Base-by-base conservation (phyloP, 2,113 vertebrate species). In the Bufo gargarizans region DNA sequence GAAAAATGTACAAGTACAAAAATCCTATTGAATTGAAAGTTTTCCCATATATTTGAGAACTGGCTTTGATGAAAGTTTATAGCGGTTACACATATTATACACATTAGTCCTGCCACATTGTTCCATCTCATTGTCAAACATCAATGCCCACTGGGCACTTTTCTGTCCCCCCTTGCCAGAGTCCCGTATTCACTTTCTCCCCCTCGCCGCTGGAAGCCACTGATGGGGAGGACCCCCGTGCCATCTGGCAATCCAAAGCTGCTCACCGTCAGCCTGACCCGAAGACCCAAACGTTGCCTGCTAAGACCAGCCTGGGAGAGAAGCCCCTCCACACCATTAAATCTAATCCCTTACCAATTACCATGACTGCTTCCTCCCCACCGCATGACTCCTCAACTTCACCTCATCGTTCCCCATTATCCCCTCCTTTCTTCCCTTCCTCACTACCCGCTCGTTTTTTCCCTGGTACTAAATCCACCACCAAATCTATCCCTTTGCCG, bases 121-220 rank as follows among this genome's bases (percentile, higher is more conserved):
- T 49, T 88, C 84, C 90, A 91, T 91, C 90, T 91, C 90, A 91
- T 86, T 86, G 90, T 89, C 87, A 78, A 90, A 78, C 86, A 92
- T 94, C 92, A 93, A 93, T 93, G 91, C 93, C 91, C 88, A 65
- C 74, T 14, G 85, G 88, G 55, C 59, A 82, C 91, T 77, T 90
- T 90, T 91, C 90, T 90, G 87, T 90, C 89, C 10, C 90, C 86
- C 87, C 90, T 93, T 92, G 92, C 87, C 95, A 97, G 95, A 98
- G 97, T 95, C 97, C 97, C 8, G 96, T 97, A 91, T 97, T 98
- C 93, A 96, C 95, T 92, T 98, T 97, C 94, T 97, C 96, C 94
- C 96, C 96, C 89, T 94, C 95, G 86, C 95, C 96, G 92, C 95
- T 93, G 17, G 94, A 89, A 77, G 8, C 89, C 91, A 92, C 93